Conservation (phyloP, 2,113 vertebrate genomes). For the Columba livia region DNA sequence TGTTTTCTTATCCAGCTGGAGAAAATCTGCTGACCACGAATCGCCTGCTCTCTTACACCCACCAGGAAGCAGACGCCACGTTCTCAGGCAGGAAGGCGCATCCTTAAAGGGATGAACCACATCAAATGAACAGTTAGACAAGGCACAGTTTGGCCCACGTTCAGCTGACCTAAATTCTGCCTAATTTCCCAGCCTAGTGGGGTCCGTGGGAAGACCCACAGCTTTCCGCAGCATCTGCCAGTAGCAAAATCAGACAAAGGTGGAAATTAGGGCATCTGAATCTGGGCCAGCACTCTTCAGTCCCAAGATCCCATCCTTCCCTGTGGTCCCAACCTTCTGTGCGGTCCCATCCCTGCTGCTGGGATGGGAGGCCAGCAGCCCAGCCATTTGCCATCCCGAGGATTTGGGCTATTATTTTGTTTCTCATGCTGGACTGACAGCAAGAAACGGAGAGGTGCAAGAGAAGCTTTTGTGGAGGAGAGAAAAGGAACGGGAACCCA, state of each 20-base stretch:
- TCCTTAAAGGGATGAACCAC: background rate
- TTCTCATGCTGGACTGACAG: background rate
- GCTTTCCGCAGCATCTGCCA: constrained; percentile 41
- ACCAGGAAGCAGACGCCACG: background rate
- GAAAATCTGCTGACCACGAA: background rate
- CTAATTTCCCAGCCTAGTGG: background rate
- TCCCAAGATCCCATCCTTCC: background rate
- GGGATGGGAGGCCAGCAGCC: background rate
- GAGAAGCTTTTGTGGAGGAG: background rate
- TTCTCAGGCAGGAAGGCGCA: background rate
- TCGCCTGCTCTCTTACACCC: background rate
- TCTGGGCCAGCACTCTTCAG: background rate
- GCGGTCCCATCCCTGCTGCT: background rate
- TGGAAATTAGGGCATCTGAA: constrained; percentile 46
- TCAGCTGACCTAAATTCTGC: constrained; percentile 64
- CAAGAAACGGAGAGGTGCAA: background rate
- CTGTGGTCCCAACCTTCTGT: background rate
- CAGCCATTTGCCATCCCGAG: background rate
- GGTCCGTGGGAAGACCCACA: constrained; percentile 33
- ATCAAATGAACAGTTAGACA: background rate
- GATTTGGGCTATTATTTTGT: background rate
- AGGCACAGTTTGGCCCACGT: constrained; percentile 6
- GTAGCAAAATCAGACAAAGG: constrained; percentile 33
- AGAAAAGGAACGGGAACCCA: background rate
- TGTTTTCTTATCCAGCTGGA: background rate